phyloP scores from a whole-genome alignment of 2,888 invertebrate species.

The Diarsia dahlii region DNA sequence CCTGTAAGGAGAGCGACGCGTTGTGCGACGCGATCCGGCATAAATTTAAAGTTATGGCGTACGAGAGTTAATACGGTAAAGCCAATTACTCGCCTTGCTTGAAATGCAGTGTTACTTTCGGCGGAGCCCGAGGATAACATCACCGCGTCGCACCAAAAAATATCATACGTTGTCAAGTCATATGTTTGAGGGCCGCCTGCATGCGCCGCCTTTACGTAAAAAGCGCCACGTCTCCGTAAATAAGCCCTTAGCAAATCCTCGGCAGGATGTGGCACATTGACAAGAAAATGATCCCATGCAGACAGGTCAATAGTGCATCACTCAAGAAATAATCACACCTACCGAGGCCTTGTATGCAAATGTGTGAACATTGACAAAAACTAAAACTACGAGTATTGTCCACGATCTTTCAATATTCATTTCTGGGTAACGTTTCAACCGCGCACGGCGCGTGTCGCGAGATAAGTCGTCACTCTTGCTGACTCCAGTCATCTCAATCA shows the following conservation, averaged over 20 bases:
- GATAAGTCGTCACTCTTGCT: too few relatives aligned
- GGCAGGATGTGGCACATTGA: constrained; percentile 7
- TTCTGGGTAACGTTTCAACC: too few relatives aligned
- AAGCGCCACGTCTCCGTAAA: neutral
- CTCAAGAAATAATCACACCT: constrained; percentile 1
- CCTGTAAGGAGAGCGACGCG: neutral
- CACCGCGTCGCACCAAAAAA: neutral
- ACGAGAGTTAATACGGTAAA: too few relatives aligned
- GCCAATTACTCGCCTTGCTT: too few relatives aligned
- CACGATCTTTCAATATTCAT: neutral
- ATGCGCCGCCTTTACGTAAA: neutral
- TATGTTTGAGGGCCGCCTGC: neutral
- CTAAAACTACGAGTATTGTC: neutral
- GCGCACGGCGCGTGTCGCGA: too few relatives aligned
- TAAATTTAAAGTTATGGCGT: too few relatives aligned
- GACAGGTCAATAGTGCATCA: constrained; percentile 1
- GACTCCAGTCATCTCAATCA: too few relatives aligned
- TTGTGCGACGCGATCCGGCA: neutral
- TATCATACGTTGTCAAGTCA: neutral
- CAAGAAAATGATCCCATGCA: constrained; percentile 6
- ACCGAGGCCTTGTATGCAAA: too few relatives aligned
- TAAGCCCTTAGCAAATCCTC: neutral
- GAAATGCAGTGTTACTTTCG: too few relatives aligned
- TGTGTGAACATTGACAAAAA: too few relatives aligned
- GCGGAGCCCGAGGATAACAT: too few relatives aligned